phyloP scores from a whole-genome alignment of 2,113 vertebrate species.

The Psammodynastes pulverulentus region DNA sequence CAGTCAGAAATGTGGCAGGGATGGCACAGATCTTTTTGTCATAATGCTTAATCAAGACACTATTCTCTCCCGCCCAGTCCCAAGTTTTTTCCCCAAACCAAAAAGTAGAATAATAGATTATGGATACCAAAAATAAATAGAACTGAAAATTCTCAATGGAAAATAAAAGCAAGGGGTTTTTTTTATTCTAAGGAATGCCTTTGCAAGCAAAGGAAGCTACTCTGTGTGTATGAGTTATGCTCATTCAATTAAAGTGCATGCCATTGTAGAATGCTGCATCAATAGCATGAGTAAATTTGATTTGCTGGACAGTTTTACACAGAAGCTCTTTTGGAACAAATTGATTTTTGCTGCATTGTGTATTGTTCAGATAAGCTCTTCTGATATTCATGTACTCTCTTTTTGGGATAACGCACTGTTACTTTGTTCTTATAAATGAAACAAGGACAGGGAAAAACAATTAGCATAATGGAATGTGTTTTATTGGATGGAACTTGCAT shows the following conservation, averaged over 20 bases:
- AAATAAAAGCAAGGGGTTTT: background rate
- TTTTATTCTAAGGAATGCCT: background rate
- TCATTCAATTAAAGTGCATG: background rate
- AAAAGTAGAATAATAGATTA: background rate
- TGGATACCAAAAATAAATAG: background rate
- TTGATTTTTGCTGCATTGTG: background rate
- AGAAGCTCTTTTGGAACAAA: background rate
- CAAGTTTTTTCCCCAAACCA: background rate
- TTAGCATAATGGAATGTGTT: background rate
- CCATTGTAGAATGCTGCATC: background rate
- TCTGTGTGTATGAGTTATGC: background rate
- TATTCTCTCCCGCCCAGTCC: background rate
- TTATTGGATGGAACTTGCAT: background rate
- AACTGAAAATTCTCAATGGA: background rate
- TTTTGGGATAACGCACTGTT: background rate
- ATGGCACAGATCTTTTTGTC: background rate
- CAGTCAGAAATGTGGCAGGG: background rate
- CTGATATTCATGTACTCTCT: background rate
- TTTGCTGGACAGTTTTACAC: background rate
- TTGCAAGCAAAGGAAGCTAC: background rate
- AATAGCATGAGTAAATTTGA: background rate
- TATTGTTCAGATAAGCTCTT: background rate
- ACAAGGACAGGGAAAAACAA: background rate
- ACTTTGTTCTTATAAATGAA: background rate
- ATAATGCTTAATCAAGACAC: background rate